Percentiles rank a stretch among this genome's conserved stretches.
phyloP scores from a whole-genome alignment of 2,113 vertebrate species.

The Malurus melanocephalus region DNA sequence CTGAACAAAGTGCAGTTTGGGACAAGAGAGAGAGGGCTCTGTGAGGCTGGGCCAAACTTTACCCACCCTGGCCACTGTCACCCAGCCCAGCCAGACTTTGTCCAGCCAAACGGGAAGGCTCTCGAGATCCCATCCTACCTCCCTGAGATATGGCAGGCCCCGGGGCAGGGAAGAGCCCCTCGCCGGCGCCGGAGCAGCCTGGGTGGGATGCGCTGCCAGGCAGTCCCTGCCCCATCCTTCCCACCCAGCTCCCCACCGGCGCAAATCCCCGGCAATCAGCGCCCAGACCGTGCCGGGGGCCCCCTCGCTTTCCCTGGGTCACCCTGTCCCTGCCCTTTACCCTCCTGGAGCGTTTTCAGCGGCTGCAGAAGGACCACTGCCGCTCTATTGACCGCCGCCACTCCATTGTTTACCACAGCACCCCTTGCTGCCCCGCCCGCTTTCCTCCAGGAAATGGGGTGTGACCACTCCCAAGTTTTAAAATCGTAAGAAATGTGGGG shows the following conservation, averaged over 20 bases:
- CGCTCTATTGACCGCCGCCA: neutral
- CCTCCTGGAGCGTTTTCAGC: neutral
- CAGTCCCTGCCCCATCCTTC: neutral
- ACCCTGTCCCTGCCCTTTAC: neutral
- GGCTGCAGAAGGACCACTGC: neutral
- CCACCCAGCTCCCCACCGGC: neutral
- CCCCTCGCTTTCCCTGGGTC: neutral
- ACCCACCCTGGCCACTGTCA: accelerated
- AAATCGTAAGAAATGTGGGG: neutral
- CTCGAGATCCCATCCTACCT: accelerated
- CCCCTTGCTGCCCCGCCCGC: neutral
- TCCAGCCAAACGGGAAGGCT: neutral
- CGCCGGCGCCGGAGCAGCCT: accelerated
- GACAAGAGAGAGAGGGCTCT: neutral
- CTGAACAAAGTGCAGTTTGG: neutral
- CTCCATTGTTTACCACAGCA: neutral
- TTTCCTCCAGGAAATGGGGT: neutral
- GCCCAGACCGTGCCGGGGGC: neutral
- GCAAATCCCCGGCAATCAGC: neutral
- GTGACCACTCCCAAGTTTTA: accelerated
- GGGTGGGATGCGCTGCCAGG: neutral
- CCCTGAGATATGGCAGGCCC: neutral
- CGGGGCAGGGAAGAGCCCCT: neutral
- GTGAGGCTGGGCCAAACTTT: neutral
- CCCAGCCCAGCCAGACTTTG: neutral